These are phyloP conservation scores for Thumatha senex DNA, from an alignment of 2,888 invertebrate species.

Conservation along the genomic window DNA sequence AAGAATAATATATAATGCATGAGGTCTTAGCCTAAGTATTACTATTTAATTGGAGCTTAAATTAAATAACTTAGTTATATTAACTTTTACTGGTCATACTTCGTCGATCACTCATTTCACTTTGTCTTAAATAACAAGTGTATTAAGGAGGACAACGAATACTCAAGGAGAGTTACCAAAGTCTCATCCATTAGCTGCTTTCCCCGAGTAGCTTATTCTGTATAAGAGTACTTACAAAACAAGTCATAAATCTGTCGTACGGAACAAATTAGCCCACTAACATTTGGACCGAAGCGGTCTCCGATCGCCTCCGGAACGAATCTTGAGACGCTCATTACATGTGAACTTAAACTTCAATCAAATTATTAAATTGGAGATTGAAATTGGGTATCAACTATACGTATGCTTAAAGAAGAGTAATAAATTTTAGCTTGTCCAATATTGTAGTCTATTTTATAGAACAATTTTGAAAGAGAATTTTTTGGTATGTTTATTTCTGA, in stretches of 20 bases:
- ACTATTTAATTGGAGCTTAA: neutral
- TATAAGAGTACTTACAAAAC: slow-evolving; percentile 35
- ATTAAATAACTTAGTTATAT: neutral
- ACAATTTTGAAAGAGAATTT: too few relatives aligned
- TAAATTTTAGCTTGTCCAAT: too few relatives aligned
- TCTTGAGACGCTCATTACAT: slow-evolving; percentile 24
- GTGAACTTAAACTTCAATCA: slow-evolving; percentile 5
- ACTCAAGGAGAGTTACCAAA: slow-evolving; percentile 24
- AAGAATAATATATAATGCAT: neutral
- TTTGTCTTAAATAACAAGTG: slow-evolving; percentile 24
- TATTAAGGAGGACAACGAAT: neutral
- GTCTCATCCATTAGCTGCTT: slow-evolving; percentile 58
- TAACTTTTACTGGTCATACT: slow-evolving; percentile 8
- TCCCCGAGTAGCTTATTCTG: slow-evolving; percentile 43
- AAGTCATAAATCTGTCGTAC: slow-evolving; percentile 67
- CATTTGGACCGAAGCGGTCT: slow-evolving; percentile 31
- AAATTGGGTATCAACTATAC: neutral
- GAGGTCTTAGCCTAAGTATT: neutral
- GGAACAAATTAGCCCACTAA: slow-evolving; percentile 58
- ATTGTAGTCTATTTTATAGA: too few relatives aligned
- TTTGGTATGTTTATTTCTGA: too few relatives aligned
- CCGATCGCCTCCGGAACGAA: slow-evolving; percentile 51
- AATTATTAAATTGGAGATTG: slow-evolving; percentile 1
- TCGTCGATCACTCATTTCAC: slow-evolving; percentile 14
- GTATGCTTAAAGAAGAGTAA: neutral